A percentile compares a stretch with the other conserved stretches of the same genome.
phyloP scores from a whole-genome alignment of 2,113 vertebrate genomes.

The Axis porcinus region DNA sequence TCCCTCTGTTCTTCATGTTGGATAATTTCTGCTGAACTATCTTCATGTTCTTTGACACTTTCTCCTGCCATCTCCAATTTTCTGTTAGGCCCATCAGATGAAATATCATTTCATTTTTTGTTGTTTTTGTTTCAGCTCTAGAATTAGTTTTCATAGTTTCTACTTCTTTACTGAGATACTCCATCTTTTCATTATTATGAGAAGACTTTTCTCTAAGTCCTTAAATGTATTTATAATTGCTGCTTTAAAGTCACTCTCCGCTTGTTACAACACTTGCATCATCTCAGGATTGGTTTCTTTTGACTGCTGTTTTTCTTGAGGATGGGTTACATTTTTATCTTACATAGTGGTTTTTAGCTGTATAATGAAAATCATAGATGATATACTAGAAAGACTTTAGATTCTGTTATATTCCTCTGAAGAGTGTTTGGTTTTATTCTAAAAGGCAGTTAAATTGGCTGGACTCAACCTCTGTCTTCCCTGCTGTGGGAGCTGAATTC shows the following conservation, averaged over 20 bases:
- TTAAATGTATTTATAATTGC: not conserved
- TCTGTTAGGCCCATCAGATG: not conserved
- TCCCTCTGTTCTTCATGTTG: not conserved
- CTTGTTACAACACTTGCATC: not conserved
- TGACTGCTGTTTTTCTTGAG: not conserved
- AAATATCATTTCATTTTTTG: not conserved
- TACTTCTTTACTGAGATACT: not conserved
- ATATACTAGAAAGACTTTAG: not conserved
- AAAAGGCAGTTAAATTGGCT: not conserved
- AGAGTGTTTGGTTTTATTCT: slow-evolving; percentile 15
- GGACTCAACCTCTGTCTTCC: not conserved
- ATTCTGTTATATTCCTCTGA: not conserved
- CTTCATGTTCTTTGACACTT: not conserved
- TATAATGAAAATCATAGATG: not conserved
- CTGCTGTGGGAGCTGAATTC: not conserved
- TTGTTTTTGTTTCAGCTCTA: not conserved
- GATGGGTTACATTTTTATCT: not conserved
- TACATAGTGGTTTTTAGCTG: not conserved
- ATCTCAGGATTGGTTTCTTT: not conserved
- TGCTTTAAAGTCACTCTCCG: not conserved
- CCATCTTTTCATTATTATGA: not conserved
- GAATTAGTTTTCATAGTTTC: not conserved
- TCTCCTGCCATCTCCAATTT: not conserved
- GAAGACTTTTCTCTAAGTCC: not conserved
- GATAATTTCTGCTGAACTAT: not conserved